Evolutionary conservation across 1,140 invertebrate species (phyloP), one percentile per base, ranked within the genome.

Genomic region (Melipona quadrifasciata): DNA sequence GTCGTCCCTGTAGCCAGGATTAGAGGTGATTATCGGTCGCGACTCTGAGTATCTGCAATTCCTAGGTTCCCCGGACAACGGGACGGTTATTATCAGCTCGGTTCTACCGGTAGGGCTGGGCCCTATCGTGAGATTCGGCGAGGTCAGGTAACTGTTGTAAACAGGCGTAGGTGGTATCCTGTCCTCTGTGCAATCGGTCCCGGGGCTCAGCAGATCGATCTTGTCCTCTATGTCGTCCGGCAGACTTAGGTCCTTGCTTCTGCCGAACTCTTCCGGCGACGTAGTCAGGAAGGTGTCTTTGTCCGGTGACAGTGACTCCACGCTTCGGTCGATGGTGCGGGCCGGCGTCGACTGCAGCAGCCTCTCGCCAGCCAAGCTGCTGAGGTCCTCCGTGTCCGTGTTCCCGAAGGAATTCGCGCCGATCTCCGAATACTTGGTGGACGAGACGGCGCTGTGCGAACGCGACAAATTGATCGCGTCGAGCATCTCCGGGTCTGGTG

Each of bases 241-340:
- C n/a, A 90, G 61, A 3, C 88, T 89, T 2, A 88, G 57, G 21
- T 89, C 82, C 89, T 79, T 95, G 93, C 73, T 91, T 79, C 57
- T 89, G 53, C 39, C 84, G 21, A 90, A 87, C 12, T 94, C n/a
- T n/a, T n/a, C 92, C 4, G 93, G 93, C 17, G 91, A 94, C 27
- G 92, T 94, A 0, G 95, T 95, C 58, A 95, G 93, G 72, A 95
- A 95, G 86, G 95, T 95, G 76, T 95, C 95, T 47, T 89, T 92
- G 80, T 95, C 95, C 21, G 94, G 94, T n/a, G 89, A 91, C n/a
- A 91, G 71, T 0, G 88, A 91, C 34, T 93, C 91, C 17, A 91
- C 53, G 76, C 89, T 93, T n/a, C 89, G 86, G 75, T 93, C 91
- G 70, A 91, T 87, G 34, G 87, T 91, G 5, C 86, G 82, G 0